These are phyloP conservation scores for Portunus trituberculatus DNA, from an alignment of 1,140 invertebrate genomes.

Conservation along the genomic window DNA sequence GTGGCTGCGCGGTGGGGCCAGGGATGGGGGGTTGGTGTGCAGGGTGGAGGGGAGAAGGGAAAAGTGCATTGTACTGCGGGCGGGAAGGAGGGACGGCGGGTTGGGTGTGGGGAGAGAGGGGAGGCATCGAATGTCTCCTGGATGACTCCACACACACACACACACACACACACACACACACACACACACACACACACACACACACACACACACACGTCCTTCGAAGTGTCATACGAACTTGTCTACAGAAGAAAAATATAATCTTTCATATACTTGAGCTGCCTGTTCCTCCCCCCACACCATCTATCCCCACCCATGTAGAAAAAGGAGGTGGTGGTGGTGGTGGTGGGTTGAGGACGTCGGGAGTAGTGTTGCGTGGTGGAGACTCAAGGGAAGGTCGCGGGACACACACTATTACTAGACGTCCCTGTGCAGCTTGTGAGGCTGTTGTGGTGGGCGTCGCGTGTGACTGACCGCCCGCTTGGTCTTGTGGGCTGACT, in stretches of 20 bases:
- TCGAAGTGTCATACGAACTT: background rate
- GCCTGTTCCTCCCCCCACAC: background rate
- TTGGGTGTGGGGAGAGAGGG: background rate
- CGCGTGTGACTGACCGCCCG: too few relatives aligned
- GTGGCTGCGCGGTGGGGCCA: background rate
- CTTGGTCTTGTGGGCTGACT: too few relatives aligned
- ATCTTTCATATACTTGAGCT: background rate
- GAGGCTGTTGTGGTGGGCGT: too few relatives aligned
- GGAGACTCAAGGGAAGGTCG: too few relatives aligned
- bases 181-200: too few relatives aligned
- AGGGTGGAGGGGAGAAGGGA: background rate
- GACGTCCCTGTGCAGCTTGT: too few relatives aligned
- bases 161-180: too few relatives aligned
- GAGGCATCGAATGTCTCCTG: slow-evolving; percentile 5
- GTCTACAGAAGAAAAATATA: background rate
- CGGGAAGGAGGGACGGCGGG: background rate
- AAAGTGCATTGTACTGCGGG: slow-evolving; percentile 12
- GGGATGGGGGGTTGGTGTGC: background rate
- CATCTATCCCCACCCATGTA: background rate
- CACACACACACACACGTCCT: background rate
- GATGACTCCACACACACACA: background rate
- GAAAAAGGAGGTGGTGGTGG: background rate
- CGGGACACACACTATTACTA: too few relatives aligned
- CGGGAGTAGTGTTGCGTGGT: too few relatives aligned
- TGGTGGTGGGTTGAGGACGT: too few relatives aligned